Conservation (phyloP, 1,140 invertebrate genomes). For the Lordiphosa collinella region DNA sequence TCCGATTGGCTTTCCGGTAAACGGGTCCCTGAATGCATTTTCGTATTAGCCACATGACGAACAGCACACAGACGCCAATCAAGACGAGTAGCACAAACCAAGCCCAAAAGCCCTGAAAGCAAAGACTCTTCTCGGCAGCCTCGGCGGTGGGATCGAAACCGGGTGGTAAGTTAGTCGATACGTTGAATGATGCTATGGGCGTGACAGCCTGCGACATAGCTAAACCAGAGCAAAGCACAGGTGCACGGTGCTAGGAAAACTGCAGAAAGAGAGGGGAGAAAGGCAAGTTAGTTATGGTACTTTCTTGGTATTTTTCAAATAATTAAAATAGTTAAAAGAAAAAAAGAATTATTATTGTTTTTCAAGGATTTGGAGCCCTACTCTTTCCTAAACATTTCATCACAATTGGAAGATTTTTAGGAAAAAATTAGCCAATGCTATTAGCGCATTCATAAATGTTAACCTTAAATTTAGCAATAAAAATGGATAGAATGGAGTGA, state of each 20-base stretch:
- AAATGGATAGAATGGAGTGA: too few relatives aligned
- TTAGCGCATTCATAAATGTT: too few relatives aligned
- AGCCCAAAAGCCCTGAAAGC: conserved; percentile 70
- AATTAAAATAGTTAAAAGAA: too few relatives aligned
- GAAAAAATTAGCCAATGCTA: too few relatives aligned
- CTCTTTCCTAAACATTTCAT: too few relatives aligned
- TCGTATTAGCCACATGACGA: conserved; percentile 63
- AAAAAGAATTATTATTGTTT: too few relatives aligned
- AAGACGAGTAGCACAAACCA: conserved; percentile 59
- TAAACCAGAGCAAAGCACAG: conserved; percentile 9
- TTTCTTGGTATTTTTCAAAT: too few relatives aligned
- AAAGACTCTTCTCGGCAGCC: conserved; percentile 58
- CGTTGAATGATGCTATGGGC: conserved; percentile 30
- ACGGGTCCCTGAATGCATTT: conserved; percentile 63
- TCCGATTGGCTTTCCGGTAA: conserved; percentile 67
- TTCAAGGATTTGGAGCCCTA: too few relatives aligned
- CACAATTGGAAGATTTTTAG: too few relatives aligned
- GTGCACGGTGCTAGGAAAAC: background rate
- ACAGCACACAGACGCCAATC: conserved; percentile 15
- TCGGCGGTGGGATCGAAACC: conserved; percentile 53
- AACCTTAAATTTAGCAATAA: too few relatives aligned
- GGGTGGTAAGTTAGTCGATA: conserved; percentile 18
- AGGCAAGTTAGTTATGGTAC: conserved; percentile 28
- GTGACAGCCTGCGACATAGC: conserved; percentile 68
- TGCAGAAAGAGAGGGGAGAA: background rate